Evolutionary conservation across 1,140 invertebrate genomes (phyloP).

Genomic region (Drosophila takahashii): DNA sequence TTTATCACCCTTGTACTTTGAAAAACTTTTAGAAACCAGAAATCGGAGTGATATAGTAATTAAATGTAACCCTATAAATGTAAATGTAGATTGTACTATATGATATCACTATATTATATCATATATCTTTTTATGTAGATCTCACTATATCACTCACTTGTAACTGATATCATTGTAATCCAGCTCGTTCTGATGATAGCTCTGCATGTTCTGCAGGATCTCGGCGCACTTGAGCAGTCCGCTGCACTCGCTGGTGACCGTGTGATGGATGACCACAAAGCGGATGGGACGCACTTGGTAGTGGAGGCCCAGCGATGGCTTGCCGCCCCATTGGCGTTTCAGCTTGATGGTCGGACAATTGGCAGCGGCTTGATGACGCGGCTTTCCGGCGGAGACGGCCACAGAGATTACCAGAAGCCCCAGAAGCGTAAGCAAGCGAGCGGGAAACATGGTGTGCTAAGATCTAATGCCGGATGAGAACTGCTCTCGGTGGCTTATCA

Average conservation of each 20-base stretch:
- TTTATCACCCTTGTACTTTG: too few relatives aligned
- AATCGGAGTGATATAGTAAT: too few relatives aligned
- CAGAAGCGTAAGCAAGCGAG: neutral
- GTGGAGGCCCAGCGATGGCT: conserved; percentile 84
- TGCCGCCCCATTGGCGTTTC: conserved; percentile 81
- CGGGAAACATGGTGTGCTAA: conserved; percentile 10
- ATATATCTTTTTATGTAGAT: too few relatives aligned
- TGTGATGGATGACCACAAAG: conserved; percentile 90
- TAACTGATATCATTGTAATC: conserved; percentile 75
- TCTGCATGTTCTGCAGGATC: conserved; percentile 72
- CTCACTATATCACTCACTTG: too few relatives aligned
- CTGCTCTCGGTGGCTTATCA: conserved; percentile 19
- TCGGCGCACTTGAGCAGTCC: conserved; percentile 85
- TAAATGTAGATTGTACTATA: too few relatives aligned
- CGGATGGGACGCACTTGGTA: conserved; percentile 86
- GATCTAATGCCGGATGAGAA: conserved; percentile 19
- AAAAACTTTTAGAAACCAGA: too few relatives aligned
- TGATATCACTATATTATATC: too few relatives aligned
- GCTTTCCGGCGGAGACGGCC: conserved; percentile 15
- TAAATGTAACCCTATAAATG: too few relatives aligned
- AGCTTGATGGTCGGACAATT: conserved; percentile 74
- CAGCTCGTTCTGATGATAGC: conserved; percentile 68
- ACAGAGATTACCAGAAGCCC: conserved; percentile 1
- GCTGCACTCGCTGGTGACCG: conserved; percentile 87
- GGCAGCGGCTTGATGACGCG: conserved; percentile 15